phyloP scores from a whole-genome alignment of 2,113 vertebrate genomes.

The Calyptomena viridis region DNA sequence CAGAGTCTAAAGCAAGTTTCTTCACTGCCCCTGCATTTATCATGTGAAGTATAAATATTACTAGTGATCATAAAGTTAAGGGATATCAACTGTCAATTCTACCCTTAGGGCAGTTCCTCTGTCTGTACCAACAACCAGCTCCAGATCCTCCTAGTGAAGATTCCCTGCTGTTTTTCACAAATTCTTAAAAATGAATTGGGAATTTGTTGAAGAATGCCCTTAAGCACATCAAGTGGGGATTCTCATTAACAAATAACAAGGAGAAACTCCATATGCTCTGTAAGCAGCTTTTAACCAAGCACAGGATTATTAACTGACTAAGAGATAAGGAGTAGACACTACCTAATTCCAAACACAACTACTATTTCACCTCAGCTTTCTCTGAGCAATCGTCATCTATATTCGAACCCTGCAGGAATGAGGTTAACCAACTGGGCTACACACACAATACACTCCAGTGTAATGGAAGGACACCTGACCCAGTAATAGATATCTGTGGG shows the following conservation, averaged over 20 bases:
- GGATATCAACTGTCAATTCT: background rate
- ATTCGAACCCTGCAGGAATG: background rate
- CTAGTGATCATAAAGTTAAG: background rate
- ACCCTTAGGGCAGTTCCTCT: background rate
- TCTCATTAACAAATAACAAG: conserved; percentile 56
- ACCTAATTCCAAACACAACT: background rate
- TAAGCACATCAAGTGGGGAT: conserved; percentile 1
- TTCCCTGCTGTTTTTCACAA: conserved; percentile 9
- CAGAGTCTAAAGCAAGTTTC: background rate
- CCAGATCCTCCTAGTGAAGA: background rate
- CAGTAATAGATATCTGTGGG: background rate
- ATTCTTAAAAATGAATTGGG: background rate
- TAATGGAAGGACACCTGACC: background rate
- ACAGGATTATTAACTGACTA: background rate
- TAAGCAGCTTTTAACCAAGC: conserved; percentile 20
- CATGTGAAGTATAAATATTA: background rate
- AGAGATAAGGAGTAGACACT: background rate
- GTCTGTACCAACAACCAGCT: background rate
- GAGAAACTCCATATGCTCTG: background rate
- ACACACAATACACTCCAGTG: background rate
- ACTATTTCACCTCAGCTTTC: background rate
- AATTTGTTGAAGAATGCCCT: conserved; percentile 36
- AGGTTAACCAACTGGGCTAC: background rate
- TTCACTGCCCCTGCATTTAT: background rate
- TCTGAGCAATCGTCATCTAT: background rate